Percentiles rank a stretch among this genome's conserved stretches.
phyloP scores from a whole-genome alignment of 2,113 vertebrate genomes.

The Oophaga pumilio region DNA sequence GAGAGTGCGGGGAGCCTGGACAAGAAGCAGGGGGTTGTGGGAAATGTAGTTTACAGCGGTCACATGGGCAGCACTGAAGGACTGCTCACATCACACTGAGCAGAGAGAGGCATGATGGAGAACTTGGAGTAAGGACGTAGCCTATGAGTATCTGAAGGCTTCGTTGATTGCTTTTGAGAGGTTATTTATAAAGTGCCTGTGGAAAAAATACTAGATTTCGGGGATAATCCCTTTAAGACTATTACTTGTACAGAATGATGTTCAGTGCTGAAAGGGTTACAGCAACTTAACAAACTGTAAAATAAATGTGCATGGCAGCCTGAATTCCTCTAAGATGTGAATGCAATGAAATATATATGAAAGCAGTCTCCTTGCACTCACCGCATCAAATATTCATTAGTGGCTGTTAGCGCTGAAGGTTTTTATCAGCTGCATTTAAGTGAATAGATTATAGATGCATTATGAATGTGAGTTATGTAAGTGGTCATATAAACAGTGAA shows the following conservation, averaged over 20 bases:
- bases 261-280: conserved; percentile 9
- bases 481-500: neutral
- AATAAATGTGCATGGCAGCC: conserved; percentile 42
- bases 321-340: conserved; percentile 50
- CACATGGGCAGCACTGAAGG: too few relatives aligned
- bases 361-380: conserved; percentile 41
- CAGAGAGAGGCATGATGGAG: too few relatives aligned
- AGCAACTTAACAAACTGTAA: conserved; percentile 33
- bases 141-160: too few relatives aligned
- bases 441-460: conserved; percentile 16
- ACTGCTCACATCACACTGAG: too few relatives aligned
- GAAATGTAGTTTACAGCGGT: too few relatives aligned
- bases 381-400: conserved; percentile 40
- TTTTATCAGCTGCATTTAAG: conserved; percentile 29
- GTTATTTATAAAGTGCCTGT: too few relatives aligned
- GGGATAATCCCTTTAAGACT: too few relatives aligned
- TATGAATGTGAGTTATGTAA: conserved; percentile 18
- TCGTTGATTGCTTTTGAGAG: too few relatives aligned
- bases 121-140: too few relatives aligned
- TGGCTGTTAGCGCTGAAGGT: conserved; percentile 26
- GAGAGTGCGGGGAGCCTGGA: too few relatives aligned
- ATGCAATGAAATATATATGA: conserved; percentile 51
- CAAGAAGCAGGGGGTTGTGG: too few relatives aligned
- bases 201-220: too few relatives aligned
- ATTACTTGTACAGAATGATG: neutral